These are phyloP conservation scores for Ptychoptera albimana DNA, from an alignment of 2,888 invertebrate species.

Conservation along the genomic window DNA sequence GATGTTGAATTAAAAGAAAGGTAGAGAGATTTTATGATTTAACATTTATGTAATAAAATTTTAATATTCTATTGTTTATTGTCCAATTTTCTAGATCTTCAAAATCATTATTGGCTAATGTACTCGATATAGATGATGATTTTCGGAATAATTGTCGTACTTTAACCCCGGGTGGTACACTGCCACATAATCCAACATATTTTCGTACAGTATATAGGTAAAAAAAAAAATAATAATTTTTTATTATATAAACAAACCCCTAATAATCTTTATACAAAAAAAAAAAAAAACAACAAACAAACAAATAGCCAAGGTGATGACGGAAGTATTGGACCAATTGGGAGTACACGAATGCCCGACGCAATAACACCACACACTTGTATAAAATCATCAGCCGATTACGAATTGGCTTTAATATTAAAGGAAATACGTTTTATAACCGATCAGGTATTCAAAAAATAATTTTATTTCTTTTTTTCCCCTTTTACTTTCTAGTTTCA, in stretches of 20 bases:
- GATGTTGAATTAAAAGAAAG: constrained; percentile 78
- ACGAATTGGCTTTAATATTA: constrained; percentile 86
- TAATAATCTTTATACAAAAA: not conserved
- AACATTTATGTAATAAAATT: not conserved
- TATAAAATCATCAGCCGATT: constrained; percentile 65
- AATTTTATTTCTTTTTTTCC: not conserved
- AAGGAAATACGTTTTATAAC: constrained; percentile 90
- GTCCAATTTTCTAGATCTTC: constrained; percentile 46
- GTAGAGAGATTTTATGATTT: constrained; percentile 13
- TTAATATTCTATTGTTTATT: not conserved
- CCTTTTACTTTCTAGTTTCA: not conserved
- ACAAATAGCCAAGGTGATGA: constrained; percentile 27
- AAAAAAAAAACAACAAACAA: not conserved
- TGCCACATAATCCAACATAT: constrained; percentile 43
- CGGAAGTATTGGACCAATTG: constrained; percentile 36
- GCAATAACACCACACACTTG: constrained; percentile 67
- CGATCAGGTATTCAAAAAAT: constrained; percentile 47
- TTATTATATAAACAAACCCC: not conserved
- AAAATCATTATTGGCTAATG: constrained; percentile 89
- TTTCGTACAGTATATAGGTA: constrained; percentile 64
- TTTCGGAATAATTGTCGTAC: constrained; percentile 67
- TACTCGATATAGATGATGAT: constrained; percentile 94
- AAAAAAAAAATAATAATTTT: constrained; percentile 12
- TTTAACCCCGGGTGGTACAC: constrained; percentile 42
- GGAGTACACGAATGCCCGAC: constrained; percentile 56